phyloP scores from a whole-genome alignment of 1,140 invertebrate genomes.

The Nautilus pompilius region DNA sequence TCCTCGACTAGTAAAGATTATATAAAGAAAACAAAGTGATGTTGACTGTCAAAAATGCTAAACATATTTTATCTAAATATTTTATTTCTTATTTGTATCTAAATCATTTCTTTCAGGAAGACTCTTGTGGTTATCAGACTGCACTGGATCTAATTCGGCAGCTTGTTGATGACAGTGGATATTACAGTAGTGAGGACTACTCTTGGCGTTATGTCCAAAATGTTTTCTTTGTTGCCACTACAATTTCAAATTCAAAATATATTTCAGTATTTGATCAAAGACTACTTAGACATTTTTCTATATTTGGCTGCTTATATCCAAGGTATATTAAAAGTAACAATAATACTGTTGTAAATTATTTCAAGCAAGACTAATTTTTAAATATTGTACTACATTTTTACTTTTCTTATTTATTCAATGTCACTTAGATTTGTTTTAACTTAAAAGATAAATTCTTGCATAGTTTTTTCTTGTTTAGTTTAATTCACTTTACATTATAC shows the following conservation, averaged over 20 bases:
- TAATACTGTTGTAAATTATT: no score
- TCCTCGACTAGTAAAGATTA: no score
- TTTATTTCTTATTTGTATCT: not conserved
- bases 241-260: slow-evolving; percentile 46
- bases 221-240: slow-evolving; percentile 50
- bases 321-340: slow-evolving; percentile 23
- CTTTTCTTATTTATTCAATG: not conserved
- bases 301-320: slow-evolving; percentile 50
- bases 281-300: slow-evolving; percentile 51
- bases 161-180: slow-evolving; percentile 53
- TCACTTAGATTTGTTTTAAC: no score
- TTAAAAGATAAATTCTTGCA: no score
- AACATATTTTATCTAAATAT: no score
- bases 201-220: slow-evolving; percentile 52
- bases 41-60: no score
- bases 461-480: no score
- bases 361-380: slow-evolving; percentile 3
- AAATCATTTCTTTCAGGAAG: slow-evolving; percentile 29
- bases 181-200: slow-evolving; percentile 45
- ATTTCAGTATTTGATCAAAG: slow-evolving; percentile 41
- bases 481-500: no score
- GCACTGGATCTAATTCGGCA: slow-evolving; percentile 51
- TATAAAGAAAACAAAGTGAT: no score
- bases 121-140: slow-evolving; percentile 47
- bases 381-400: not conserved